A percentile compares a stretch with the other conserved stretches of the same genome.
phyloP scores from a whole-genome alignment of 2,888 invertebrate species.

The Tetragnatha montana region DNA sequence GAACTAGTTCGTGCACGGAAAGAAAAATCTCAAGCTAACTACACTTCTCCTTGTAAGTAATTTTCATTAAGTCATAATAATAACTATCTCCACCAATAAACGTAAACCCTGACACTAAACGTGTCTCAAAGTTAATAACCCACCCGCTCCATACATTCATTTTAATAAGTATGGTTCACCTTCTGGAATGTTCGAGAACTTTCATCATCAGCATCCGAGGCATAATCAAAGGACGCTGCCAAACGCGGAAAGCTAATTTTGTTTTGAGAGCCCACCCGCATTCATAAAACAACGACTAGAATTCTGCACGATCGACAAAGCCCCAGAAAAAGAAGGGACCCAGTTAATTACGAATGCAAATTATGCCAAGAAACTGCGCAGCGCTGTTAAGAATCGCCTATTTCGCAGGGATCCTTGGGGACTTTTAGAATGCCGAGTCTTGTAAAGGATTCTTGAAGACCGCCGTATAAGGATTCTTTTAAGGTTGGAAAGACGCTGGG shows the following conservation, averaged over 20 bases:
- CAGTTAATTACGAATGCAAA: constrained; percentile 44
- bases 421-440: constrained; percentile 20
- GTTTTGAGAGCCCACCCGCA: neutral
- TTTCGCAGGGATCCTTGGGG: neutral
- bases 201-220: neutral
- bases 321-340: constrained; percentile 2
- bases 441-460: too few species aligned
- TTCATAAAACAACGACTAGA: constrained; percentile 21
- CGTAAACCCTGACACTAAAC: neutral
- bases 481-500: too few species aligned
- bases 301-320: constrained; percentile 1
- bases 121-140: neutral
- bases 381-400: neutral
- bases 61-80: neutral
- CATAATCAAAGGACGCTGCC: neutral
- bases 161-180: neutral
- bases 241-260: neutral
- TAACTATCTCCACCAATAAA: neutral
- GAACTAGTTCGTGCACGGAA: too few species aligned
- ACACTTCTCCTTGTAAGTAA: too few species aligned
- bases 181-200: neutral
- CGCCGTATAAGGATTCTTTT: too few species aligned
- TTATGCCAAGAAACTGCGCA: constrained; percentile 17
- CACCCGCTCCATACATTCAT: neutral
- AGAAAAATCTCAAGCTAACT: too few species aligned